Conservation (phyloP, 2,113 vertebrate genomes). For the Rhea americana region DNA sequence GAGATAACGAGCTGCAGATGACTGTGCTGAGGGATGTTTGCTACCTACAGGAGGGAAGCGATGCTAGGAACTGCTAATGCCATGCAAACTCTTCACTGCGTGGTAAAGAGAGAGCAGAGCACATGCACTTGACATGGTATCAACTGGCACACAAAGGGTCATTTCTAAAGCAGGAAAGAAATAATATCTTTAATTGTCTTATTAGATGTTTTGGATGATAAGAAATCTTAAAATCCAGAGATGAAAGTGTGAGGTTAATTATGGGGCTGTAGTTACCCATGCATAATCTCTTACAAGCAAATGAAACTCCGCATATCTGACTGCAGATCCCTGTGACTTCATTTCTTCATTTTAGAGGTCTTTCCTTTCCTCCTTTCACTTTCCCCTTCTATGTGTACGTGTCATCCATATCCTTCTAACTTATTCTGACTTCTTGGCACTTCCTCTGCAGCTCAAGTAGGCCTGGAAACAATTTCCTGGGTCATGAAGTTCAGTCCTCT, state of each 20-base stretch:
- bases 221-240: not conserved
- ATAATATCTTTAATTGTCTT: not conserved
- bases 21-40: not conserved
- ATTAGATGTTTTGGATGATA: not conserved
- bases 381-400: accelerated
- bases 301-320: not conserved
- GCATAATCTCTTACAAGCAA: not conserved
- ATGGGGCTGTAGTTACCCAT: not conserved
- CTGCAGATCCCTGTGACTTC: not conserved
- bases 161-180: not conserved
- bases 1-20: not conserved
- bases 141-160: not conserved
- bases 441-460: not conserved
- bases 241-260: not conserved
- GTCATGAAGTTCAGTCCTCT: not conserved
- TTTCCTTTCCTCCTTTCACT: not conserved
- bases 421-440: not conserved
- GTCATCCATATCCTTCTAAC: not conserved
- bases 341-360: not conserved
- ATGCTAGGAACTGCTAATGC: not conserved
- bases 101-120: not conserved
- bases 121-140: not conserved
- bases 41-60: not conserved
- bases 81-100: not conserved
- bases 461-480: not conserved